These are phyloP conservation scores for Amiota minor DNA, from an alignment of 2,888 invertebrate species.

Conservation along the genomic window DNA sequence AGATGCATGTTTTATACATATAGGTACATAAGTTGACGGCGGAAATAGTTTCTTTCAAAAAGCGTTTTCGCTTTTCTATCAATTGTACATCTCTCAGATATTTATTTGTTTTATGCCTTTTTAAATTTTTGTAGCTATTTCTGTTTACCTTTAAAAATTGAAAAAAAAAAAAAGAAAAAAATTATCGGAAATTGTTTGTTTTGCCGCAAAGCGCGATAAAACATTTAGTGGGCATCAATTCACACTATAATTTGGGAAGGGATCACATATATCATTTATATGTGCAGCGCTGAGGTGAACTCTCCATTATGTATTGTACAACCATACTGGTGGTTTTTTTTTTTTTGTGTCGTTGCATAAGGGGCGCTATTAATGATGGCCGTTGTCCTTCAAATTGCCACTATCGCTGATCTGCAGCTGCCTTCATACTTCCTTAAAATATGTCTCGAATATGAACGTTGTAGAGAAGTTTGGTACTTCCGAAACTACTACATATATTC, in stretches of 20 bases:
- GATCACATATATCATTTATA: too few relatives aligned
- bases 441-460: too few relatives aligned
- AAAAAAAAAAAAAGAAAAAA: background rate
- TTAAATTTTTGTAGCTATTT: background rate
- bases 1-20: too few relatives aligned
- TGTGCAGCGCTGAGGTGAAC: background rate
- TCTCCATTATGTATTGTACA: background rate
- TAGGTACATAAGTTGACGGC: conserved; percentile 37
- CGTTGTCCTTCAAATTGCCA: background rate
- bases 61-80: background rate
- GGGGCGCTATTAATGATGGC: background rate
- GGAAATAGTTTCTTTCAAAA: conserved; percentile 51
- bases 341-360: background rate
- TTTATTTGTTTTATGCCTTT: background rate
- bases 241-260: background rate
- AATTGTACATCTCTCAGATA: background rate
- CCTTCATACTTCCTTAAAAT: background rate
- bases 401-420: background rate
- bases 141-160: background rate
- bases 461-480: too few relatives aligned
- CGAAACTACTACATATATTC: too few relatives aligned
- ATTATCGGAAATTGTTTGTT: conserved; percentile 9
- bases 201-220: background rate
- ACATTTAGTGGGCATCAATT: conserved; percentile 19
- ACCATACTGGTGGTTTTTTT: background rate